These are phyloP conservation scores for Agrochola litura DNA, from an alignment of 2,888 invertebrate genomes.

Conservation along the genomic window DNA sequence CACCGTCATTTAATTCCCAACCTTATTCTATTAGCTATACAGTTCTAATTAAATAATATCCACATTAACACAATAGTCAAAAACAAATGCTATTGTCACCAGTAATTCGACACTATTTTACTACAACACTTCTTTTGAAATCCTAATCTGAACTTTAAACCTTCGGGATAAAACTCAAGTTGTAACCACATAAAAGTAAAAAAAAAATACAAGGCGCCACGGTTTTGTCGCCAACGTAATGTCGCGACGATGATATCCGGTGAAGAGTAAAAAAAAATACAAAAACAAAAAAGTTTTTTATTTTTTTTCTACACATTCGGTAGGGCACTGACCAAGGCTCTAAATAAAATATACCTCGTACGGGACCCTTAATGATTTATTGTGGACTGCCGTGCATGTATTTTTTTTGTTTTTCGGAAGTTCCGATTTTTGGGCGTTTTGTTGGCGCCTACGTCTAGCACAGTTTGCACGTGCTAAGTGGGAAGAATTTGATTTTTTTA, in stretches of 20 bases:
- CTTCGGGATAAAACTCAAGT: slow-evolving; percentile 50
- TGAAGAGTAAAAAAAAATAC: slow-evolving; percentile 72
- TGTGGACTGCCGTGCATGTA: slow-evolving; percentile 68
- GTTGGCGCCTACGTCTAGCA: slow-evolving; percentile 58
- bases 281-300: slow-evolving; percentile 59
- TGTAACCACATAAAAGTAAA: slow-evolving; percentile 53
- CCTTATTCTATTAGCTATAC: not conserved
- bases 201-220: slow-evolving; percentile 83
- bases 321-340: slow-evolving; percentile 71
- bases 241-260: slow-evolving; percentile 88
- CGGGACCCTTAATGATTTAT: slow-evolving; percentile 84
- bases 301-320: slow-evolving; percentile 53
- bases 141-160: slow-evolving; percentile 49
- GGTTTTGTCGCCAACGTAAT: slow-evolving; percentile 84
- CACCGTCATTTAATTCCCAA: slow-evolving; percentile 9
- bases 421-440: slow-evolving; percentile 54
- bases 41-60: slow-evolving; percentile 37
- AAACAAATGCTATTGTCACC: slow-evolving; percentile 67
- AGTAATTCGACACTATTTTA: slow-evolving; percentile 71
- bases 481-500: slow-evolving; percentile 2
- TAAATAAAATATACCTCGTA: slow-evolving; percentile 78
- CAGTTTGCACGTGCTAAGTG: slow-evolving; percentile 54
- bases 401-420: slow-evolving; percentile 68
- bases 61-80: slow-evolving; percentile 47
- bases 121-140: slow-evolving; percentile 36